A percentile compares a stretch with the other conserved stretches of the same genome.
Conservation (phyloP, 92 coral and sea anemone species). For the Phymanthus crucifer region DNA sequence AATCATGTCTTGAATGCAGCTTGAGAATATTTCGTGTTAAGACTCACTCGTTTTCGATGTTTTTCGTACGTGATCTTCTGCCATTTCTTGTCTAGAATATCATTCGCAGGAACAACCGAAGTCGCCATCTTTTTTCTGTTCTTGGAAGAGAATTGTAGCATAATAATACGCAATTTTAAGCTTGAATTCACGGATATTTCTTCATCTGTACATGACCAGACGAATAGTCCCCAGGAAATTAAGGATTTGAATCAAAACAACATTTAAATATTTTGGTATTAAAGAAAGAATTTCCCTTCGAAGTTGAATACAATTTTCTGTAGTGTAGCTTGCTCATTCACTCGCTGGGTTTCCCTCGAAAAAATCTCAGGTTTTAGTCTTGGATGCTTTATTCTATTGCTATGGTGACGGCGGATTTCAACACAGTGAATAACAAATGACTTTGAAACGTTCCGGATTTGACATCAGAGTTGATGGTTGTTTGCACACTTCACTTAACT, state of each 20-base stretch:
- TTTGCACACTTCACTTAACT: constrained; percentile 10
- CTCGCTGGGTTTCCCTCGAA: neutral
- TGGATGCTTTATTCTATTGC: constrained; percentile 7
- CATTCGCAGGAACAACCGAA: constrained; percentile 23
- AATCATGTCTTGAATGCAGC: no score
- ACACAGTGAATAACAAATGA: constrained; percentile 7
- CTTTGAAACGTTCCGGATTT: neutral
- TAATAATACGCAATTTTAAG: neutral
- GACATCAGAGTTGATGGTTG: constrained; percentile 15
- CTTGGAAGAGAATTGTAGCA: neutral
- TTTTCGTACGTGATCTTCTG: constrained; percentile 58
- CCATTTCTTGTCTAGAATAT: constrained; percentile 56
- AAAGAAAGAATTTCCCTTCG: neutral
- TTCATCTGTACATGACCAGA: neutral
- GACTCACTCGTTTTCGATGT: constrained; percentile 61
- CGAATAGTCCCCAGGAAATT: no score
- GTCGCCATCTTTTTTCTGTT: constrained; percentile 34
- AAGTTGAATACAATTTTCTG: neutral
- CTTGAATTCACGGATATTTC: neutral
- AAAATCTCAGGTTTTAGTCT: neutral
- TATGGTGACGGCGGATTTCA: constrained; percentile 18
- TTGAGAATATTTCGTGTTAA: neutral
- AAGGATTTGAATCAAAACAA: no score
- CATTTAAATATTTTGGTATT: no score
- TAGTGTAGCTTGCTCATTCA: neutral